Conservation (phyloP, 2,113 vertebrate genomes). For the Rhinopomastus cyanomelas region DNA sequence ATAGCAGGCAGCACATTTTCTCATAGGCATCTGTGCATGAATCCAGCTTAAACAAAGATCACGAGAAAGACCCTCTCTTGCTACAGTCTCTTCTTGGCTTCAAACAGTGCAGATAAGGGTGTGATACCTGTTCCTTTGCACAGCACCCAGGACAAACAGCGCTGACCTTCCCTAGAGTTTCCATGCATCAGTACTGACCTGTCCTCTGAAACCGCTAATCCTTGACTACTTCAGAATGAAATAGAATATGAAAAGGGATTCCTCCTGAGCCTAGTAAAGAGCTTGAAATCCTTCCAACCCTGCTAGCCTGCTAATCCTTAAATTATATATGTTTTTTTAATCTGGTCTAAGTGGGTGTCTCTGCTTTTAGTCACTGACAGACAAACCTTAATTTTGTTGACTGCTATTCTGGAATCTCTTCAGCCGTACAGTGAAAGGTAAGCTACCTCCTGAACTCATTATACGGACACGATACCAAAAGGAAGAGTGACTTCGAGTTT, state of each 20-base stretch:
- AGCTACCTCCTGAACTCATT: not conserved
- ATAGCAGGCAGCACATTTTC: not conserved
- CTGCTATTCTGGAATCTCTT: slow-evolving; percentile 39
- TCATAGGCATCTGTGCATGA: not conserved
- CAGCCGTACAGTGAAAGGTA: not conserved
- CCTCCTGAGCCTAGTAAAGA: slow-evolving; percentile 55
- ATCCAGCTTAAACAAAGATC: not conserved
- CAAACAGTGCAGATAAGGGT: not conserved
- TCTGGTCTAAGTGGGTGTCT: slow-evolving; percentile 41
- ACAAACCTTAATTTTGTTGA: slow-evolving; percentile 13
- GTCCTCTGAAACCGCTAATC: slow-evolving; percentile 42
- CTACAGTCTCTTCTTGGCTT: not conserved
- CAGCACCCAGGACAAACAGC: not conserved
- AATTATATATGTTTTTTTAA: slow-evolving; percentile 56
- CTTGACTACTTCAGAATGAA: slow-evolving; percentile 55
- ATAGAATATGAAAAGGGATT: slow-evolving; percentile 54
- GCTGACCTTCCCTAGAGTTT: slow-evolving; percentile 10
- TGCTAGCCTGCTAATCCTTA: slow-evolving; percentile 58
- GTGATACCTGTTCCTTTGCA: not conserved
- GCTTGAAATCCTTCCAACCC: slow-evolving; percentile 58
- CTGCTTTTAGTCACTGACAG: slow-evolving; percentile 57
- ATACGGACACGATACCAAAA: not conserved
- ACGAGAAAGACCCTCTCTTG: not conserved
- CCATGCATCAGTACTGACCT: not conserved
- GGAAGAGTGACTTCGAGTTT: not conserved